A percentile compares a stretch with the other conserved stretches of the same genome.
Evolutionary conservation across 2,888 invertebrate species (phyloP).

Genomic region (Cremastinae sp.): DNA sequence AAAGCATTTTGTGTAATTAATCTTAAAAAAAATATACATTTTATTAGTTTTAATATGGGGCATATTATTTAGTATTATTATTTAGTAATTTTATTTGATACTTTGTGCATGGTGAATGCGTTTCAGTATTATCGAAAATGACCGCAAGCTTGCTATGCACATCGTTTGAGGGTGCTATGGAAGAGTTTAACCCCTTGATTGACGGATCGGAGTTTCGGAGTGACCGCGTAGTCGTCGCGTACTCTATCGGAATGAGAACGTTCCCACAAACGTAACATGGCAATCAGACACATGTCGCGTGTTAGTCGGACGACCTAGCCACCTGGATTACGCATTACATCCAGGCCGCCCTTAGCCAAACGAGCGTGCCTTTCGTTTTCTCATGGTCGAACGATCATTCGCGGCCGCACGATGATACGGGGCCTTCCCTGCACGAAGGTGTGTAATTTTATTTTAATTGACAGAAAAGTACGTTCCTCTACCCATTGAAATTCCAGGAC

Average conservation of each 20-base stretch:
- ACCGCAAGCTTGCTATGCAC: conserved; percentile 41
- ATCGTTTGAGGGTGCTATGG: conserved; percentile 35
- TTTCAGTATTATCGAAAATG: conserved; percentile 38
- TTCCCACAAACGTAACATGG: conserved; percentile 77
- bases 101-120: no score
- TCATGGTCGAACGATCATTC: conserved; percentile 70
- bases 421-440: conserved; percentile 42
- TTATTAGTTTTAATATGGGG: no score
- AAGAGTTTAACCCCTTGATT: conserved; percentile 55
- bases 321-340: conserved; percentile 69
- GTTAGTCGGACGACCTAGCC: conserved; percentile 65
- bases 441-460: conserved; percentile 68
- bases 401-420: conserved; percentile 63
- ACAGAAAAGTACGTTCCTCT: conserved; percentile 54
- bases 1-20: no score
- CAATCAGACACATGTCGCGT: conserved; percentile 75
- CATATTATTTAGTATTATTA: no score
- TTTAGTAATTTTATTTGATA: no score
- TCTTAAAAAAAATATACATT: no score
- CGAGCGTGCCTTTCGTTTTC: conserved; percentile 64
- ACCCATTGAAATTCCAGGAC: conserved; percentile 38
- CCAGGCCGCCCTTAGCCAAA: conserved; percentile 60
- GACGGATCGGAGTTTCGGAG: conserved; percentile 41
- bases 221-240: conserved; percentile 8
- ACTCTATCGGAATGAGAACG: conserved; percentile 64